Conservation (phyloP, 2,888 invertebrate species). For the Cyrtodaria siliqua region DNA sequence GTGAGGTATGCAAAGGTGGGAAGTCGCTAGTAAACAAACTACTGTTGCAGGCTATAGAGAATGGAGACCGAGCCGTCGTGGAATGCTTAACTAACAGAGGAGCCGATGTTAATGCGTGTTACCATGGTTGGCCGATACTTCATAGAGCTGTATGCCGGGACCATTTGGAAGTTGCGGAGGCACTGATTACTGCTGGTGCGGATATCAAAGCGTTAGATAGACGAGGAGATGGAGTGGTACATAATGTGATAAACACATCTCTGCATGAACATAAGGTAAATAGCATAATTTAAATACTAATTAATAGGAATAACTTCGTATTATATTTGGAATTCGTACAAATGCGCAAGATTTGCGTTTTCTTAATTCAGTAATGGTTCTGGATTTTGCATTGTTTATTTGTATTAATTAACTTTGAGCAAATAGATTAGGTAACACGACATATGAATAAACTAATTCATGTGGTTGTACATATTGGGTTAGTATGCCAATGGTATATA, state of each 20-base stretch:
- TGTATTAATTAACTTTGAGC: no score
- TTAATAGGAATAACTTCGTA: no score
- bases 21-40: slow-evolving; percentile 59
- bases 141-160: slow-evolving; percentile 57
- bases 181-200: slow-evolving; percentile 54
- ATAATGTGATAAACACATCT: slow-evolving; percentile 49
- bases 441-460: no score
- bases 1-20: slow-evolving; percentile 18
- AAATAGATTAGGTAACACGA: no score
- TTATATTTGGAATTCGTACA: no score
- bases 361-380: no score
- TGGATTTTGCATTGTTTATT: no score
- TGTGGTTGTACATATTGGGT: no score
- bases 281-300: no score
- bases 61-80: slow-evolving; percentile 39
- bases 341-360: no score
- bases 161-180: slow-evolving; percentile 36
- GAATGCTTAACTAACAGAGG: slow-evolving; percentile 38
- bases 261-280: slow-evolving; percentile 50
- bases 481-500: no score
- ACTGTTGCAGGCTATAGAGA: slow-evolving; percentile 53
- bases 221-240: slow-evolving; percentile 48
- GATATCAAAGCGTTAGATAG: slow-evolving; percentile 40
- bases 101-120: slow-evolving; percentile 49
- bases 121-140: slow-evolving; percentile 61